These are phyloP conservation scores for Caenorhabditis tropicalis DNA, from an alignment of 1,140 invertebrate genomes.

Conservation along the genomic window DNA sequence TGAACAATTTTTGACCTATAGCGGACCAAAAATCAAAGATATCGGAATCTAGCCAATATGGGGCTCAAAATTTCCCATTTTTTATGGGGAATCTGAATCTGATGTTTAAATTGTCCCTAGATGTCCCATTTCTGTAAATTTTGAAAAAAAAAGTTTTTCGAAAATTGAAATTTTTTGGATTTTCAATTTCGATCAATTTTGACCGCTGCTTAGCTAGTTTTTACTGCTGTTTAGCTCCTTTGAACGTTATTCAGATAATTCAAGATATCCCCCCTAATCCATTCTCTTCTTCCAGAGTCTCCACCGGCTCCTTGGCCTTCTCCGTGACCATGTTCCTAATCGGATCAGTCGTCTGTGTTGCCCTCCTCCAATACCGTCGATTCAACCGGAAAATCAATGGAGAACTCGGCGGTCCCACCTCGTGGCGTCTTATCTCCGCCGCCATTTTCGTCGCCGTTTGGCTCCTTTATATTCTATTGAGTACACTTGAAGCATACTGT, in stretches of 20 bases:
- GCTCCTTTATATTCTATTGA: constrained; percentile 62
- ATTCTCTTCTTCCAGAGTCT: constrained; percentile 45
- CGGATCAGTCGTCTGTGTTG: constrained; percentile 73
- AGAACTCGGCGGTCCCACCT: constrained; percentile 89
- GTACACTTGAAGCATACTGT: constrained; percentile 66
- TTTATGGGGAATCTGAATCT: too few relatives aligned
- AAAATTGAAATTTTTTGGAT: neutral
- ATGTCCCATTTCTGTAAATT: neutral
- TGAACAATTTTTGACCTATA: too few relatives aligned
- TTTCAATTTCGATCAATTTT: too few relatives aligned
- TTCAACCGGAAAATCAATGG: constrained; percentile 79
- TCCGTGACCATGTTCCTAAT: constrained; percentile 76
- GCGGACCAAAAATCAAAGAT: too few relatives aligned
- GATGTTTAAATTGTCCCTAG: too few relatives aligned
- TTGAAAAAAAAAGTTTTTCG: neutral
- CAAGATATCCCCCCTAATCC: too few relatives aligned
- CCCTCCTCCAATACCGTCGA: constrained; percentile 75
- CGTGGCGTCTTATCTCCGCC: constrained; percentile 80
- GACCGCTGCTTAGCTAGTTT: too few relatives aligned
- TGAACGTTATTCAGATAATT: too few relatives aligned
- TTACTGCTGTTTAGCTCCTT: too few relatives aligned
- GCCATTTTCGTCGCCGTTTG: constrained; percentile 84
- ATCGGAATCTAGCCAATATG: too few relatives aligned
- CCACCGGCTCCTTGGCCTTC: constrained; percentile 75
- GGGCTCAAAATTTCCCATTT: too few relatives aligned